These are phyloP conservation scores for Leptinotarsa lineolata DNA, from an alignment of 1,140 invertebrate genomes.

Conservation along the genomic window DNA sequence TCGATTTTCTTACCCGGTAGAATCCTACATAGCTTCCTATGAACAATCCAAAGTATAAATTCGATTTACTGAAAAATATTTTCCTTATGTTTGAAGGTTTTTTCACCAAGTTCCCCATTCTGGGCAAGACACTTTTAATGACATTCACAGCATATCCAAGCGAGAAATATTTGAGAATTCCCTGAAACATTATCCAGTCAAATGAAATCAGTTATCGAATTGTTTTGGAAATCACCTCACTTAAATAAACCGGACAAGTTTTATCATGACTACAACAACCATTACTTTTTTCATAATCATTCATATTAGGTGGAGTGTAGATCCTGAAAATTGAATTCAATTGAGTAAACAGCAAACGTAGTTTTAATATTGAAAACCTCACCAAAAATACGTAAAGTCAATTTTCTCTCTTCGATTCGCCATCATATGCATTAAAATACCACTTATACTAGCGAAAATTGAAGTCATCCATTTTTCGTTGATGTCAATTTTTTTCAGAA, in stretches of 20 bases:
- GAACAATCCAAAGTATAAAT: conserved; percentile 40
- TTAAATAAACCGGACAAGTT: background rate
- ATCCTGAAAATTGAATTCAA: conserved; percentile 25
- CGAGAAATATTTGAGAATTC: conserved; percentile 39
- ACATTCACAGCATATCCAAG: conserved; percentile 40
- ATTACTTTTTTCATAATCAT: background rate
- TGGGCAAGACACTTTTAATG: conserved; percentile 33
- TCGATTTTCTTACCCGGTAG: conserved; percentile 34
- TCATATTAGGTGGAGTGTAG: background rate
- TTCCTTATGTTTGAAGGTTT: conserved; percentile 26
- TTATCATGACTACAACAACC: conserved; percentile 1
- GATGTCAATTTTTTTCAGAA: conserved; percentile 1
- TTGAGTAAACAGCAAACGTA: background rate
- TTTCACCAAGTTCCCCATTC: conserved; percentile 24
- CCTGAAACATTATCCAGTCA: conserved; percentile 31
- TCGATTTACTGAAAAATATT: conserved; percentile 31
- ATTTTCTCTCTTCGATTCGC: conserved; percentile 27
- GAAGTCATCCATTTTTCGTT: conserved; percentile 30
- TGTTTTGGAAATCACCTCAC: background rate
- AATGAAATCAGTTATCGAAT: too few relatives aligned
- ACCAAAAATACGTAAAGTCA: conserved; percentile 26
- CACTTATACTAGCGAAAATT: conserved; percentile 38
- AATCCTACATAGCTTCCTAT: conserved; percentile 40
- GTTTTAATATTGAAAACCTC: background rate
- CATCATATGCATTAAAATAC: conserved; percentile 36